phyloP scores from a whole-genome alignment of 2,888 invertebrate species.

The Xestia xanthographa region DNA sequence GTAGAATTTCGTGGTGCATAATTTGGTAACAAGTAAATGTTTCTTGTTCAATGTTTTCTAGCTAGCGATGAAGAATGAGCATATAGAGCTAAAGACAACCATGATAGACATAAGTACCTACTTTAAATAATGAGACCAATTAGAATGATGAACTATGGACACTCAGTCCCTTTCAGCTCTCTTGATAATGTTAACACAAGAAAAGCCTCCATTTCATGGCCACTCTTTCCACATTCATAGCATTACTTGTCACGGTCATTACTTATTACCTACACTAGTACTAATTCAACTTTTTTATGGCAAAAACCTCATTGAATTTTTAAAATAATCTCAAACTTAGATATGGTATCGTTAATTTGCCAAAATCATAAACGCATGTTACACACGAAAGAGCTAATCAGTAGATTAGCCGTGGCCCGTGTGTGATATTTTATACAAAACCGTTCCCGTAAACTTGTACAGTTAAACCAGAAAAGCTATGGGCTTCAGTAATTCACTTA shows the following conservation, averaged over 20 bases:
- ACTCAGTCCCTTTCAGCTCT: background rate
- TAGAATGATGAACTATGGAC: background rate
- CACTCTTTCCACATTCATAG: constrained; percentile 18
- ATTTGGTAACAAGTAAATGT: background rate
- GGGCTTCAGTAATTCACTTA: background rate
- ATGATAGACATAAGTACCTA: background rate
- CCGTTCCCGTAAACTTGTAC: constrained; percentile 6
- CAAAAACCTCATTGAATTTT: constrained; percentile 29
- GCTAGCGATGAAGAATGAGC: background rate
- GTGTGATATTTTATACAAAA: constrained; percentile 15
- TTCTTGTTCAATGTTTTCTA: background rate
- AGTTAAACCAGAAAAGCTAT: background rate
- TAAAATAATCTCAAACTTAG: constrained; percentile 37
- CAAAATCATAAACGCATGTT: constrained; percentile 23
- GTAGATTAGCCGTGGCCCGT: constrained; percentile 39
- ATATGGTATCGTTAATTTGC: constrained; percentile 54
- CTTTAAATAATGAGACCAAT: background rate
- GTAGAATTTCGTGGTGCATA: constrained; percentile 2
- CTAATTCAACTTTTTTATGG: constrained; percentile 25
- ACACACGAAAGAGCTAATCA: constrained; percentile 38
- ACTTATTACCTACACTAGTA: constrained; percentile 2
- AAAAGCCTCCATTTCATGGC: background rate
- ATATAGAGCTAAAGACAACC: background rate
- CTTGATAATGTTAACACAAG: background rate
- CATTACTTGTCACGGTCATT: constrained; percentile 24